These are phyloP conservation scores for Meloidogyne floridensis DNA, from an alignment of 1,140 invertebrate species.

Conservation along the genomic window DNA sequence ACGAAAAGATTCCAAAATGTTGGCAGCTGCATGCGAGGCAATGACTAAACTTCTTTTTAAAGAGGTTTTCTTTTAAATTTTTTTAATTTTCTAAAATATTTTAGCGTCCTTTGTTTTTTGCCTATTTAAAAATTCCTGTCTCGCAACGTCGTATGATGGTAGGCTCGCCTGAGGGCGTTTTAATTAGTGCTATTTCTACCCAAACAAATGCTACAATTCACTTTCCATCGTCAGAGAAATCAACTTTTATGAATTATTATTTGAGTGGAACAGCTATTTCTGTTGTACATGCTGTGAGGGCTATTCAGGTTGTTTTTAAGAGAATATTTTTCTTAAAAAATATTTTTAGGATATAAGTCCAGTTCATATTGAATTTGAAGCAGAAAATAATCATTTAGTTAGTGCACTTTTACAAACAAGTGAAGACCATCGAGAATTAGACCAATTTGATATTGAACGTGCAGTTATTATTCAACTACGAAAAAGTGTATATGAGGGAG, in stretches of 20 bases:
- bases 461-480: conserved; percentile 35
- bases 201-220: conserved; percentile 32
- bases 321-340: background rate
- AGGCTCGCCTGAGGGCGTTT: conserved; percentile 41
- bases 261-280: conserved; percentile 34
- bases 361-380: conserved; percentile 44
- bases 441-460: conserved; percentile 35
- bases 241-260: conserved; percentile 26
- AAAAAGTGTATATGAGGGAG: conserved; percentile 40
- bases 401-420: conserved; percentile 13
- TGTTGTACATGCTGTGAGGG: conserved; percentile 33
- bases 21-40: conserved; percentile 29
- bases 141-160: conserved; percentile 39
- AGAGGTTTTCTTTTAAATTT: conserved; percentile 12
- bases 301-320: conserved; percentile 27
- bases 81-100: background rate
- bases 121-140: conserved; percentile 31
- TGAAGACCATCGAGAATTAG: conserved; percentile 37
- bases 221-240: conserved; percentile 30
- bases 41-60: conserved; percentile 35
- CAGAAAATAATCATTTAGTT: conserved; percentile 32
- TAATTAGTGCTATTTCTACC: conserved; percentile 38
- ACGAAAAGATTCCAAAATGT: conserved; percentile 14
- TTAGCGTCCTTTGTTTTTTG: conserved; percentile 19
- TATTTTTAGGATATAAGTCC: conserved; percentile 32